phyloP scores from a whole-genome alignment of 1,140 invertebrate genomes.

The Papilio helenus region DNA sequence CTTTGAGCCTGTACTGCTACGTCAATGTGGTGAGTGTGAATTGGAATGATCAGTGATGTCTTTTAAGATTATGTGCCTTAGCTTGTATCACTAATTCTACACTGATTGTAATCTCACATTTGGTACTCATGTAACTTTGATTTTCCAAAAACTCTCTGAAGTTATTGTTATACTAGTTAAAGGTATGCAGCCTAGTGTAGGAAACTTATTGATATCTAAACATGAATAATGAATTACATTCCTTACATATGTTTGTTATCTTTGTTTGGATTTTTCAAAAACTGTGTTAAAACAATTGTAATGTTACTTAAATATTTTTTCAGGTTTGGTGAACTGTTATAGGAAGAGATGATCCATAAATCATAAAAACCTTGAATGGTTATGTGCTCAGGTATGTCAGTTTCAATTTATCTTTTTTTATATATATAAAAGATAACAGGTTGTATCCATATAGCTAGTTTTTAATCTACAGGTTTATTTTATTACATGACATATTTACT shows the following conservation, averaged over 20 bases:
- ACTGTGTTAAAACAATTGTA: neutral
- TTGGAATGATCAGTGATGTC: conserved; percentile 58
- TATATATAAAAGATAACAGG: neutral
- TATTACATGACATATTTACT: too few species aligned
- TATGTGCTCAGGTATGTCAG: neutral
- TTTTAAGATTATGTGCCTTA: conserved; percentile 39
- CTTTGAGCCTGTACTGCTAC: conserved; percentile 47
- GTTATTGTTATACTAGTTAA: neutral
- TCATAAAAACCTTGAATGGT: neutral
- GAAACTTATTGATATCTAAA: neutral
- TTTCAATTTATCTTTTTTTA: neutral
- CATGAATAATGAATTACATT: neutral
- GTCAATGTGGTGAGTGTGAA: conserved; percentile 59
- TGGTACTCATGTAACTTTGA: neutral
- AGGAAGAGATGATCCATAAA: neutral
- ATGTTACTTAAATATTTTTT: neutral
- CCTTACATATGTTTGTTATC: neutral
- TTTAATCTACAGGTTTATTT: neutral
- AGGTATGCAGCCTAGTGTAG: neutral
- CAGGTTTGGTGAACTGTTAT: neutral
- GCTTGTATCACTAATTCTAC: neutral
- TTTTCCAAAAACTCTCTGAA: neutral
- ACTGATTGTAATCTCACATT: neutral
- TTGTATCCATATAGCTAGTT: neutral
- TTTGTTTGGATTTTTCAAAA: neutral